Base-by-base conservation (phyloP, 2,888 invertebrate species). In the Ochropleura plecta region DNA sequence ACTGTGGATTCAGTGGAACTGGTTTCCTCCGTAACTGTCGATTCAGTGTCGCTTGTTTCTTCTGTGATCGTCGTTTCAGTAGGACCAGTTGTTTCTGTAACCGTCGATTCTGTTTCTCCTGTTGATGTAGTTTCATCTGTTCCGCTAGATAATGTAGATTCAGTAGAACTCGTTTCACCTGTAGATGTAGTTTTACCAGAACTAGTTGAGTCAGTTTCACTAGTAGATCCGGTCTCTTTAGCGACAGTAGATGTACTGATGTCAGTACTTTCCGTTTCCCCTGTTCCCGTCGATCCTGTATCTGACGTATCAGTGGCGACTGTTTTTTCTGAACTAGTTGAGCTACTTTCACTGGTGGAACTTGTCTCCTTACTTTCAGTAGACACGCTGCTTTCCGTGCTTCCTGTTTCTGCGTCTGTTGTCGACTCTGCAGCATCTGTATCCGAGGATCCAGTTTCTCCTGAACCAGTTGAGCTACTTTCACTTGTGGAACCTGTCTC, bases 1-100 rank as follows among this genome's bases (percentile, higher is more conserved):
- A 20, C 16, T 0, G 62, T 63, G 0, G 83, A 75, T 76, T 82
- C 82, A 9, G 88, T 86, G 9, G 74, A 30, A 16, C 12, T 49
- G 3, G 82, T 80, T 16, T 44, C 59, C 0, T 68, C 75, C 40
- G 80, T 76, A 10, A 30, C 16, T 5, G 66, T 80, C 0, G 73
- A 73, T 40, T 60, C 77, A 20, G 71, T 80, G 14, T 68, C 1
- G 18, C 40, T 30, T 0, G 77, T 65, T 16, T 68, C 49, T 0
- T 51, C 65, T 49, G 82, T 68, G 5, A 71, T n/a, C 0, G 70
- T 76, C 0, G 77, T 57, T 48, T 77, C 66, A 40, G 70, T 76
- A 0, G 64, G 12, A 12, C 48, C 40, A 0, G 82, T 68, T 40
- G 64, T 55, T 10, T 46, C 77, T 44, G 76, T 65, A 10, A 53